phyloP scores from a whole-genome alignment of 2,888 invertebrate species.

The Hetaerina titia region DNA sequence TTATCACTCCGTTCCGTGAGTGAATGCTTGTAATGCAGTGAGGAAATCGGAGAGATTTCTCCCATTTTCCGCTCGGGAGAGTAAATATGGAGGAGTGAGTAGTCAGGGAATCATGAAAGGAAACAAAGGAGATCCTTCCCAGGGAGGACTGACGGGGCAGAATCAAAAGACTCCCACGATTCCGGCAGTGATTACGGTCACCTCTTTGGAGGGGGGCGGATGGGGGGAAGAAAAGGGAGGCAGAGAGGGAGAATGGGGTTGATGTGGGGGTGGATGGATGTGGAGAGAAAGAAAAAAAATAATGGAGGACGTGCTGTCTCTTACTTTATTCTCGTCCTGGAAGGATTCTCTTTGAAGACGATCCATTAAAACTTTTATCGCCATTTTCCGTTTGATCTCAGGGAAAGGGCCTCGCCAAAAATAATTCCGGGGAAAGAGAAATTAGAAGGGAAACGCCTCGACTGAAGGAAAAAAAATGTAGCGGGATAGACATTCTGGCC shows the following conservation, averaged over 20 bases:
- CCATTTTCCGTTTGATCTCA: conserved; percentile 35
- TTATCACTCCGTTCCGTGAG: too few species aligned
- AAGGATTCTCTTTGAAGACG: conserved; percentile 5
- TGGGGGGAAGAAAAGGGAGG: too few species aligned
- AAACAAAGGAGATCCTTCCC: neutral
- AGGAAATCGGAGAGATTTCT: too few species aligned
- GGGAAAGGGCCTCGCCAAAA: neutral
- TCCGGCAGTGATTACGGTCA: neutral
- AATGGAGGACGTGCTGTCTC: neutral
- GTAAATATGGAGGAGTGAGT: too few species aligned
- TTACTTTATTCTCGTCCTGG: neutral
- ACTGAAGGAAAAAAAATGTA: neutral
- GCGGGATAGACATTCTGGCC: neutral
- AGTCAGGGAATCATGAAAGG: too few species aligned
- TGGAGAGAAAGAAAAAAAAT: neutral
- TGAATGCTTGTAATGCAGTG: too few species aligned
- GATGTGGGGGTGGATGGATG: neutral
- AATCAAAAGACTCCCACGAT: neutral
- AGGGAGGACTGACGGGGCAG: neutral
- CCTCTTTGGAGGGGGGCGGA: neutral
- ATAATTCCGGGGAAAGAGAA: conserved; percentile 19
- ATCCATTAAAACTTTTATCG: conserved; percentile 22
- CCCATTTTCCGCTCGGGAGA: too few species aligned
- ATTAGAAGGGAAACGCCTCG: conserved; percentile 22
- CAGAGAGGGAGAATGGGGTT: neutral